Evolutionary conservation across 2,113 vertebrate genomes (phyloP), one percentile per base, ranked within the genome.

Genomic region (Aspidoscelis tigris): DNA sequence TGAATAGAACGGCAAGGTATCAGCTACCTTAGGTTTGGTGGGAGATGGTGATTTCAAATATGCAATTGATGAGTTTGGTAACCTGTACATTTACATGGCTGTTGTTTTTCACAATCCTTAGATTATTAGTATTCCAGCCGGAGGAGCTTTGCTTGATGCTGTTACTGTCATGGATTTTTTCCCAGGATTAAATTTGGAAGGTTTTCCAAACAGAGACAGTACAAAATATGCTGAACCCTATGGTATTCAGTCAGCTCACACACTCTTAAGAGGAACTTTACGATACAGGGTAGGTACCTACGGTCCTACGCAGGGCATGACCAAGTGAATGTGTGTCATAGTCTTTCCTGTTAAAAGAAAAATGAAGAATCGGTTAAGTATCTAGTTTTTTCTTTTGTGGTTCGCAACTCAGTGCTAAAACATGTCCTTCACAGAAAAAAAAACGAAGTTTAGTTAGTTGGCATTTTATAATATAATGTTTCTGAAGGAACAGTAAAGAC

Each of bases 191-290:
- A 99, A 97, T 87, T 93, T 99, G 47, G 99, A 99, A 94, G 98
- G 97, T 39, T 98, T 98, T 88, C 98, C 98, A 41, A 99, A 99
- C 94, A 97, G 99, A 22, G 97, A 99, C 94, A 99, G 98, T 88
- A 98, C 97, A 8, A 98, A 95, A 82, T 99, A 99, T 2, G 95
- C 97, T 1, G 95, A 97, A 80, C 86, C 94, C 0, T 99, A 99
- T 18, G 97, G 97, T 76, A 98, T 99, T 89, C 93, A 97, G 76
- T 96, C 95, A 11, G 98, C 97, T n/a, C 97, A 96, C 84, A 99
- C 98, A 4, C 90, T 99, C 61, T 65, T 99, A 89, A 95, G 99
- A 94, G 99, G 99, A 55, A 99, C 99, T 0, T 95, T 99, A 87
- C 97, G 99, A 90, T 99, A 98, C 55, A 97, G 96, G 97, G 99